phyloP scores from a whole-genome alignment of 2,113 vertebrate species.

The Brachyhypopomus occidentalis region DNA sequence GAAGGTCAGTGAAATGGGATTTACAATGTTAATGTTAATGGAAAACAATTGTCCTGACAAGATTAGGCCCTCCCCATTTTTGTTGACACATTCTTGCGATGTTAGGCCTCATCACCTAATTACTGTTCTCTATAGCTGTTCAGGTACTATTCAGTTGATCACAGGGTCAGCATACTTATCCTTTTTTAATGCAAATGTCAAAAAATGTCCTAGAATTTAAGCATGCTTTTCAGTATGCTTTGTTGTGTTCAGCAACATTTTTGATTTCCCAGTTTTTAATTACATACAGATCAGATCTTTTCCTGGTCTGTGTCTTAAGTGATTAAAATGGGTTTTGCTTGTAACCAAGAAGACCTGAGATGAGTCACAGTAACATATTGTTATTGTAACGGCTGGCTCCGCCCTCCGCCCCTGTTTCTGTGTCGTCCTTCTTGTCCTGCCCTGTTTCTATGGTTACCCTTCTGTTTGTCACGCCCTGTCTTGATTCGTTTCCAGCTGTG shows the following conservation, averaged over 20 bases:
- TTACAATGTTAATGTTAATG: background rate
- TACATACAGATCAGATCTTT: background rate
- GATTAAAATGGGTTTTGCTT: no score
- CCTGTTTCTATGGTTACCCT: no score
- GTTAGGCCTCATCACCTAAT: background rate
- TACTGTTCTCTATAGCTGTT: background rate
- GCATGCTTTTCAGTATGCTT: slow-evolving; percentile 1
- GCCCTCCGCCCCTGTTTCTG: no score
- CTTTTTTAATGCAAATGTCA: background rate
- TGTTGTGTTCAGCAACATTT: background rate
- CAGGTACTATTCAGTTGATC: background rate
- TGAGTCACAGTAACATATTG: no score
- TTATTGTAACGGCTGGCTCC: no score
- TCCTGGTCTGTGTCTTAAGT: background rate
- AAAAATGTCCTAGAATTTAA: background rate
- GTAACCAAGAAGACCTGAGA: no score
- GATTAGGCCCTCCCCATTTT: background rate
- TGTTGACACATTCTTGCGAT: background rate
- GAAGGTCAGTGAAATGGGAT: slow-evolving; percentile 62
- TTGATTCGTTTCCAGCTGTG: no score
- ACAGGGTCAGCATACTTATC: background rate
- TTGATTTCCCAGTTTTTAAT: background rate
- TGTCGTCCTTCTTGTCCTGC: no score
- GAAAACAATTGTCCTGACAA: background rate
- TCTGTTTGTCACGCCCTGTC: no score